A percentile compares a stretch with the other conserved stretches of the same genome.
Evolutionary conservation across 2,113 vertebrate genomes (phyloP).

Genomic region (Prunella himalayana): DNA sequence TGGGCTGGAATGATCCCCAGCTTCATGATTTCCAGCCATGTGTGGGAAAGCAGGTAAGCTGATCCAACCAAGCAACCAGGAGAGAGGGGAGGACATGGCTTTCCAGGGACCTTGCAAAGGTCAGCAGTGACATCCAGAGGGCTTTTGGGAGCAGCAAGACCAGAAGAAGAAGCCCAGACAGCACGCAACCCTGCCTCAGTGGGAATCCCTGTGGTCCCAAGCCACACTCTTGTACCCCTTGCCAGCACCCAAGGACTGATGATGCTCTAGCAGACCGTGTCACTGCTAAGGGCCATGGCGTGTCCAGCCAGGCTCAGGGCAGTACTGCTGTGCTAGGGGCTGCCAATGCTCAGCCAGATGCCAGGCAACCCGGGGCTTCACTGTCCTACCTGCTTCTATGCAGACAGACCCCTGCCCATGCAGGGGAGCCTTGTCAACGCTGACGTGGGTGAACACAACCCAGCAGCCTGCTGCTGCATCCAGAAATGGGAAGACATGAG

Average conservation of each 20-base stretch:
- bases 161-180: neutral
- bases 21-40: neutral
- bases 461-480: accelerated
- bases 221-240: accelerated
- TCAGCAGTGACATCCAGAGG: conserved; percentile 8
- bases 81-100: accelerated
- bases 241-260: accelerated
- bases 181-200: accelerated
- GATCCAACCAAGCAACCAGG: neutral
- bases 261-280: accelerated
- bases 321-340: accelerated
- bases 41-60: neutral
- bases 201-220: neutral
- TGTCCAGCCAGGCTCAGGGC: neutral
- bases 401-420: neutral
- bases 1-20: neutral
- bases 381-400: accelerated
- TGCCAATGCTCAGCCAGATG: accelerated
- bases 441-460: accelerated
- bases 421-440: too few relatives aligned
- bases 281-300: accelerated
- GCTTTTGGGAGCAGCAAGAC: neutral
- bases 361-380: accelerated
- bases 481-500: accelerated
- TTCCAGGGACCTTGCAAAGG: neutral